phyloP scores from a whole-genome alignment of 2,113 vertebrate genomes.

The Tragulus kanchil region DNA sequence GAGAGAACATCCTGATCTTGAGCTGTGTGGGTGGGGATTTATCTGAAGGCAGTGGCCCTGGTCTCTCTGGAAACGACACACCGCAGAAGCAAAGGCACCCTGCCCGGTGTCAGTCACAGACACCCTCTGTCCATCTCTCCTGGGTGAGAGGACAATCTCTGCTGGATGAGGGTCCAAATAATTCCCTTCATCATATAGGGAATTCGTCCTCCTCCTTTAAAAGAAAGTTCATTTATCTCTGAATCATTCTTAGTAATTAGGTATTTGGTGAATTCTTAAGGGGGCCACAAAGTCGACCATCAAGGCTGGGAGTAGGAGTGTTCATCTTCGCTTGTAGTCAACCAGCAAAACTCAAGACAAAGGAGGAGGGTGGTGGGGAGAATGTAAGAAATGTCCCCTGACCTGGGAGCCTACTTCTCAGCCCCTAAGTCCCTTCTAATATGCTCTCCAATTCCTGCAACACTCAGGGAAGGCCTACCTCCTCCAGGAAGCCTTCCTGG shows the following conservation, averaged over 20 bases:
- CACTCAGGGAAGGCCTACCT: neutral
- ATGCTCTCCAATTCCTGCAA: neutral
- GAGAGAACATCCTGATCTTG: accelerated
- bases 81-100: neutral
- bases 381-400: neutral
- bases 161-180: neutral
- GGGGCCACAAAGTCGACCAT: neutral
- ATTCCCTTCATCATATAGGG: neutral
- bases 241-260: neutral
- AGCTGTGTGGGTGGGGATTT: neutral
- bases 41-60: neutral
- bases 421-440: neutral
- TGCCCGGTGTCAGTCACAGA: accelerated
- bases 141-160: neutral
- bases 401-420: neutral
- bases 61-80: neutral
- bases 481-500: neutral
- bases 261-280: neutral
- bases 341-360: neutral
- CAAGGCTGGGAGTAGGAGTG: neutral
- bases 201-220: neutral
- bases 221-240: neutral
- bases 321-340: neutral
- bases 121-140: neutral
- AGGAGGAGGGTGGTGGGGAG: neutral